Base-by-base conservation (phyloP, 2,797 vertebrate species). In the Tenualosa ilisha region DNA sequence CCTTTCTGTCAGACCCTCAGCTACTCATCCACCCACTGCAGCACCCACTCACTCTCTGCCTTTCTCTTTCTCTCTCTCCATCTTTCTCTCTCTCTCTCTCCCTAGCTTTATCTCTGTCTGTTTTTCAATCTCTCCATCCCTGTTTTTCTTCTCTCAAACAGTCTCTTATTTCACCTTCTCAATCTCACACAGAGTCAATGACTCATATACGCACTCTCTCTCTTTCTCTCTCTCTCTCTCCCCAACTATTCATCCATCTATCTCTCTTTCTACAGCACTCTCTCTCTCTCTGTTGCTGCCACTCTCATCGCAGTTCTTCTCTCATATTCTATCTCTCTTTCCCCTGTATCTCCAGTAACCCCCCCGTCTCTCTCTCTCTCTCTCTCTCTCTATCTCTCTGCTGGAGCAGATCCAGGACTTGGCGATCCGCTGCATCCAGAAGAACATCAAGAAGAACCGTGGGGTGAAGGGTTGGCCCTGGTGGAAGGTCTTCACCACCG, bases 401-500 rank as follows among this genome's bases (percentile, higher is more conserved):
- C 83, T 24, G 40, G 12, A 88, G 11, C 87, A 98, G 98, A 96
- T 99, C 91, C 98, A 99, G 91, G 96, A 98, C 93, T 92, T 99
- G 88, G 98, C 98, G 24, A 98, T 99, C 87, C 96, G 96, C 51
- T 99, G 98, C 37, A 96, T 97, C 82, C 97, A 97, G 94, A 97
- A 97, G 93, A 97, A 97, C 93, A 97, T 97, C 93, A 95, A 96
- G 91, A 99, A 99, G 96, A 99, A 98, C 94, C 96, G 94, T 13
- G 97, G 97, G 0, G 98, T 99, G 90, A 99, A 99, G 91, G 95
- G 89, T 90, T 99, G 98, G 98, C 97, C 96, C 31, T 99, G 98
- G 98, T 99, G 98, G 98, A 98, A 97, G 88, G 92, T 99, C 82
- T 98, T 99, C 91, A 99, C 97, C 84, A 98, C 97, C 0, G 98